Evolutionary conservation across 2,113 vertebrate species (phyloP).

Genomic region (Asarcornis scutulata): DNA sequence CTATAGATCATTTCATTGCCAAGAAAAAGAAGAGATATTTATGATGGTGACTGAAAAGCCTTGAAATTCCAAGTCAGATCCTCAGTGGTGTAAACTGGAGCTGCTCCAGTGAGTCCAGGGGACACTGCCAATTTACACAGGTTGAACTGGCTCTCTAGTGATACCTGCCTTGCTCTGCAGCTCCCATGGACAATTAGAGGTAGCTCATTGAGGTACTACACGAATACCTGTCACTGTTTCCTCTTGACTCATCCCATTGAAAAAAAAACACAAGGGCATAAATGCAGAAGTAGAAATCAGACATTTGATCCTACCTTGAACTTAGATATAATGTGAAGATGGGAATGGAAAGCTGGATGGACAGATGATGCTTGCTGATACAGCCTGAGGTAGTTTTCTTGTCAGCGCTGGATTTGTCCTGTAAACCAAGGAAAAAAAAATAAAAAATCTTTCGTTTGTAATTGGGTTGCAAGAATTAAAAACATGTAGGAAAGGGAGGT

Average conservation of each 20-base stretch:
- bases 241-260: background rate
- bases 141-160: background rate
- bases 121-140: conserved; percentile 12
- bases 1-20: conserved; percentile 34
- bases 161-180: background rate
- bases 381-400: rapidly evolving
- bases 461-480: background rate
- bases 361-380: background rate
- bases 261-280: background rate
- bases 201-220: background rate
- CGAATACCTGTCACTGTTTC: background rate
- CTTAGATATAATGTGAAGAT: background rate
- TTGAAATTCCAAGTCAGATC: conserved; percentile 24
- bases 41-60: conserved; percentile 43
- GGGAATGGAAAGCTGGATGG: background rate
- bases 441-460: background rate
- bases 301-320: background rate
- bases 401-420: background rate
- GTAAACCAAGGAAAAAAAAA: background rate
- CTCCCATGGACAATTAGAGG: background rate
- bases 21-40: conserved; percentile 66
- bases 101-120: background rate
- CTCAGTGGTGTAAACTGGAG: conserved; percentile 14
- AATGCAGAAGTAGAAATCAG: background rate
- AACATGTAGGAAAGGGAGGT: background rate